Evolutionary conservation across 2,113 vertebrate species (phyloP), one percentile per base, ranked within the genome.

Genomic region (Zootoca vivipara): DNA sequence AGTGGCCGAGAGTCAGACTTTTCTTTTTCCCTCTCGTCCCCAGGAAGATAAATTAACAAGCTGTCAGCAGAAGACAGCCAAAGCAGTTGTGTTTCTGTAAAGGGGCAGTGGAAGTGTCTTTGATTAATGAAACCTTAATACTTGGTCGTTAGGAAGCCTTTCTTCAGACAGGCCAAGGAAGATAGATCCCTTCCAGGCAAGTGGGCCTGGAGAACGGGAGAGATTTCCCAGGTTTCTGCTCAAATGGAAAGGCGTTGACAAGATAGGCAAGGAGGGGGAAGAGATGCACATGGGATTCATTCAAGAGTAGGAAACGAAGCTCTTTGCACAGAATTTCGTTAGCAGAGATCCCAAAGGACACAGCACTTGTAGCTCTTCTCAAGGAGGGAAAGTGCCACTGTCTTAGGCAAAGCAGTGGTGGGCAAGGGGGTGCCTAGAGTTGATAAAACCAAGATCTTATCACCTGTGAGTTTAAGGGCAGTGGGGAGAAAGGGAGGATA

Each of bases 81-180:
- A 96, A 96, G 98, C 97, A 96, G 97, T 96, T 89, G 95, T 96
- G 98, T 96, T 98, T 98, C 98, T 98, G 98, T 99, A 98, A 98
- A 97, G 97, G 98, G 98, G 98, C 98, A 98, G 95, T 98, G 97
- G 98, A 98, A 98, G 97, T 97, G 98, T 98, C 98, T 98, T 98
- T 99, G 98, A 99, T 98, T 97, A 98, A 99, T 98, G 98, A 96
- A 98, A 97, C 96, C 95, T 94, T 96, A 96, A 97, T 75, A 93
- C 94, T 85, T 64, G 95, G 97, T 97, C 97, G 97, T 96, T 98
- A 96, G 94, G 92, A 95, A 96, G 95, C 92, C 97, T 93, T 96
- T 93, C 92, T 90, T 90, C 91, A 91, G 96, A 92, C 95, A 96
- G 96, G 97, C 95, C 96, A 96, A 96, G 73, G 62, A 91, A 83